These are phyloP conservation scores for Melanotaenia maccullochi DNA, from an alignment of 2,797 vertebrate genomes.

Conservation along the genomic window DNA sequence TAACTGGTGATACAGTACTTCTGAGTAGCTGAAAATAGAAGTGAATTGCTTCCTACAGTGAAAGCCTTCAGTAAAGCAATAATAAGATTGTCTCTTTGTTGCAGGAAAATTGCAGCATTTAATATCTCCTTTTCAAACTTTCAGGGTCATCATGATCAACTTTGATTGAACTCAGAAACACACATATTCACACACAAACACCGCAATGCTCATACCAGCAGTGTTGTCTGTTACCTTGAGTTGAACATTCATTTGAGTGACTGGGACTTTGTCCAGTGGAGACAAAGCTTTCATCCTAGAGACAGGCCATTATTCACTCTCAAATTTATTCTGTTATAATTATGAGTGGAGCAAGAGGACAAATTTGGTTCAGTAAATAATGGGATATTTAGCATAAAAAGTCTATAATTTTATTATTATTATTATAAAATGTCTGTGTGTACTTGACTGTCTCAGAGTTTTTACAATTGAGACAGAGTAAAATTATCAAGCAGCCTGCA, in stretches of 20 bases:
- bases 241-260: conserved; percentile 3
- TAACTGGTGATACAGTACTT: neutral
- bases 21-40: neutral
- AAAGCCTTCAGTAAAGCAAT: neutral
- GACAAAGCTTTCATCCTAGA: neutral
- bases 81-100: neutral
- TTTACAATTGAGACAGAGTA: neutral
- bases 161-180: neutral
- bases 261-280: conserved; percentile 6
- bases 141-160: neutral
- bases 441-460: conserved; percentile 21
- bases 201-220: neutral
- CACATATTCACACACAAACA: conserved; percentile 1
- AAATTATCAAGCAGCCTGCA: conserved; percentile 13
- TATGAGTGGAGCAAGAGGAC: neutral
- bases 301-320: conserved; percentile 5
- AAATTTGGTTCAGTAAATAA: conserved; percentile 1
- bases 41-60: conserved; percentile 1
- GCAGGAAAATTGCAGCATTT: neutral
- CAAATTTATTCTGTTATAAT: conserved; percentile 8
- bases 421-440: neutral
- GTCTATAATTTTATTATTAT: neutral
- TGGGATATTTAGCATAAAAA: neutral
- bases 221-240: conserved; percentile 8
- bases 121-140: neutral